Evolutionary conservation across 2,888 invertebrate genomes (phyloP).

Genomic region (Diachrysia chrysitis): DNA sequence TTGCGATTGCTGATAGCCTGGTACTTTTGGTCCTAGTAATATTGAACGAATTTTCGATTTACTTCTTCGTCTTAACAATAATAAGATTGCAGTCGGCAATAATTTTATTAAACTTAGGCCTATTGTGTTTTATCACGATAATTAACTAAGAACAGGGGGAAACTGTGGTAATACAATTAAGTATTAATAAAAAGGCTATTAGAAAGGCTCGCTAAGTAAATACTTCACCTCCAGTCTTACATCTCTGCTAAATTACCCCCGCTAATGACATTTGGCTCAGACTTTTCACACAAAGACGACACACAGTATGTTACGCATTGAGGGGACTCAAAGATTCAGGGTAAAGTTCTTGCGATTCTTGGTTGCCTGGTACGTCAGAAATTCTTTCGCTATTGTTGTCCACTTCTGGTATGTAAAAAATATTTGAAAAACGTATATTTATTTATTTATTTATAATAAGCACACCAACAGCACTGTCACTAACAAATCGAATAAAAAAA

Average conservation of each 20-base stretch:
- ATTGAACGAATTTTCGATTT: slow-evolving; percentile 41
- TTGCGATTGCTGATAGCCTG: slow-evolving; percentile 31
- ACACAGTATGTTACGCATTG: slow-evolving; percentile 10
- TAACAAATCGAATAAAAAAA: too few relatives aligned
- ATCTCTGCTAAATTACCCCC: not conserved
- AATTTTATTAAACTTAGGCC: not conserved
- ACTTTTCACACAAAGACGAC: not conserved
- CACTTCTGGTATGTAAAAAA: slow-evolving; percentile 37
- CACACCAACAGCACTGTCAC: too few relatives aligned
- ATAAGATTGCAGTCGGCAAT: not conserved
- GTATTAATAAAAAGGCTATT: slow-evolving; percentile 1
- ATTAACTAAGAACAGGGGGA: not conserved
- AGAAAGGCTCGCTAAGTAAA: not conserved
- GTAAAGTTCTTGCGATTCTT: slow-evolving; percentile 22
- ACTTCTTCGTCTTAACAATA: not conserved
- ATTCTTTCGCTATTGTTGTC: slow-evolving; percentile 44
- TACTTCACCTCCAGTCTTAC: not conserved
- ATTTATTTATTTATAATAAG: too few relatives aligned
- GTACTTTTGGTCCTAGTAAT: slow-evolving; percentile 47
- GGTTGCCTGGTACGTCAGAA: slow-evolving; percentile 47
- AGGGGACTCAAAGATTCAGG: slow-evolving; percentile 16
- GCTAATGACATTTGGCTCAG: not conserved
- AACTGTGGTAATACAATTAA: not conserved
- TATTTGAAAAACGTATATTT: slow-evolving; percentile 23
- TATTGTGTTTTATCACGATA: not conserved